Percentiles rank a stretch among this genome's conserved stretches.
These are phyloP conservation scores for Pachyrhynchus sulphureomaculatus DNA, from an alignment of 1,140 invertebrate species.

Conservation along the genomic window DNA sequence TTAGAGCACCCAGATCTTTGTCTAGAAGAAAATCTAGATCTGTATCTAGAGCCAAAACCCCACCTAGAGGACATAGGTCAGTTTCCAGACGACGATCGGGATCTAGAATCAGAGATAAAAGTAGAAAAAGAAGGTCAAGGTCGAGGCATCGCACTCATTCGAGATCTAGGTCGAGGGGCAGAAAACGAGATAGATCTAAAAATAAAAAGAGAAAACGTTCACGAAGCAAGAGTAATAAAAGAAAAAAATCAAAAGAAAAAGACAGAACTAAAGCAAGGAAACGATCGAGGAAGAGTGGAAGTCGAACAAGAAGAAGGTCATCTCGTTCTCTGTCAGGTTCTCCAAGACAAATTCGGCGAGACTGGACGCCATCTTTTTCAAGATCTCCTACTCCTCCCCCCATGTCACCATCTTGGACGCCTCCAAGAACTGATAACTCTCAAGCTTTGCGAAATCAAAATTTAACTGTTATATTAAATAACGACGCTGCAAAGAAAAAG, in stretches of 20 bases:
- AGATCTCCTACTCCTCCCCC: slow-evolving; percentile 40
- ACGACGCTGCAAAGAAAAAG: slow-evolving; percentile 57
- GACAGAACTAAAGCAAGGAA: slow-evolving; percentile 26
- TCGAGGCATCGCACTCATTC: slow-evolving; percentile 50
- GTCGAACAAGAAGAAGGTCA: slow-evolving; percentile 15
- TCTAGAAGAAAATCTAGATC: slow-evolving; percentile 40
- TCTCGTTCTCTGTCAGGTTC: slow-evolving; percentile 28
- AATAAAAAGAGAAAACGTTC: slow-evolving; percentile 46
- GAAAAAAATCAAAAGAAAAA: slow-evolving; percentile 42
- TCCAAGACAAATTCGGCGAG: slow-evolving; percentile 25
- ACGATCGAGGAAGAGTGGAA: slow-evolving; percentile 22
- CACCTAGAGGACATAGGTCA: slow-evolving; percentile 40
- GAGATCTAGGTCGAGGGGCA: slow-evolving; percentile 54
- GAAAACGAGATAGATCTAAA: slow-evolving; percentile 49
- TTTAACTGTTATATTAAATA: slow-evolving; percentile 58
- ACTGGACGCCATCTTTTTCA: slow-evolving; percentile 51
- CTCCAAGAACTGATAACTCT: slow-evolving; percentile 48
- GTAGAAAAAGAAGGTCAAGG: slow-evolving; percentile 50
- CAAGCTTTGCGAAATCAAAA: slow-evolving; percentile 47
- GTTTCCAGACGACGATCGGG: slow-evolving; percentile 31
- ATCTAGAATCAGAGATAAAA: slow-evolving; percentile 51
- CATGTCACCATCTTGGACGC: slow-evolving; percentile 53
- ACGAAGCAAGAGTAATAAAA: slow-evolving; percentile 41
- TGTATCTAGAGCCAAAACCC: slow-evolving; percentile 44
- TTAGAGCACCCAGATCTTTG: slow-evolving; percentile 17